These are phyloP conservation scores for Eristalis intricaria DNA, from an alignment of 2,888 invertebrate species.

Conservation along the genomic window DNA sequence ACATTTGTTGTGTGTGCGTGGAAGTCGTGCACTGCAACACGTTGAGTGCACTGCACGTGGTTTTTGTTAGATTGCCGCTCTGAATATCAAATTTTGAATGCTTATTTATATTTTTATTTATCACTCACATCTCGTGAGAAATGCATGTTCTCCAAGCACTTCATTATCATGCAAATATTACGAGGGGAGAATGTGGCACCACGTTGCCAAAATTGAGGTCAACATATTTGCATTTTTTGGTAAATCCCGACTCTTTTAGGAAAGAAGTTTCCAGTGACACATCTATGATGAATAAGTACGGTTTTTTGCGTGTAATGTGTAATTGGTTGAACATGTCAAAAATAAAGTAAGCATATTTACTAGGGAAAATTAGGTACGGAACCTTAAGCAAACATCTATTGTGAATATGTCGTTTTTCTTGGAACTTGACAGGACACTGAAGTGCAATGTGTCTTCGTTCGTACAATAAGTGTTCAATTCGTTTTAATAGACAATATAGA, in stretches of 20 bases:
- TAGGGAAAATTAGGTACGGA: too few species aligned
- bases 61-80: not conserved
- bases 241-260: not conserved
- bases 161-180: not conserved
- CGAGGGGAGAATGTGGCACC: not conserved
- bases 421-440: too few species aligned
- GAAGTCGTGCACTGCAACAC: not conserved
- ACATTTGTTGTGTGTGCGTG: not conserved
- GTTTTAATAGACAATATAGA: too few species aligned
- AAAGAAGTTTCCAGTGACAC: not conserved
- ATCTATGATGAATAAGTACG: not conserved
- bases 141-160: not conserved
- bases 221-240: not conserved
- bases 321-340: too few species aligned
- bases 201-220: not conserved
- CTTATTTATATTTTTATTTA: not conserved
- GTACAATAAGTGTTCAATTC: too few species aligned
- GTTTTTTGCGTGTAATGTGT: not conserved
- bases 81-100: not conserved
- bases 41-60: not conserved
- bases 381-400: too few species aligned
- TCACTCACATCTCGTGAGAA: not conserved
- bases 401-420: too few species aligned
- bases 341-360: too few species aligned
- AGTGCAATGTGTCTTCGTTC: too few species aligned